Evolutionary conservation across 2,888 invertebrate genomes (phyloP), one percentile per base, ranked within the genome.

Genomic region (Drosophila neotestacea): DNA sequence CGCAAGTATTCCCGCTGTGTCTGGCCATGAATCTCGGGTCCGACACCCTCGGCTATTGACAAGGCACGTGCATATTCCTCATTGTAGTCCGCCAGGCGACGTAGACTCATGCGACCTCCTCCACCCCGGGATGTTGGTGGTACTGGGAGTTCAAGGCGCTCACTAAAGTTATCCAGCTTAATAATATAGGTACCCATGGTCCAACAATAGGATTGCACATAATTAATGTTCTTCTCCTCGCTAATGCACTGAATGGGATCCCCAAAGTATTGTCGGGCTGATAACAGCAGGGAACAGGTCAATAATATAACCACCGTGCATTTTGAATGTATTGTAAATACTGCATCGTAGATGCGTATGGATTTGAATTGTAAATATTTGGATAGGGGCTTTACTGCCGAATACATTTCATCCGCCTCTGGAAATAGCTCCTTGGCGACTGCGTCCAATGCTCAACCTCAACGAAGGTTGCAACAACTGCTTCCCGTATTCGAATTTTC

Each of bases 241-340:
- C 93, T 93, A 90, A 95, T 94, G 92, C 97, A 97, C 86, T 95
- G 95, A 54, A 97, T 97, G 1, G 97, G 97, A 85, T 97, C 96
- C 0, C 97, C 97, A 85, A 97, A 96, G 92, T 96, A 97, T 91
- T 97, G 96, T 84, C 96, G 96, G 4, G 96, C 95, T 47, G 96
- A 96, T 54, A 97, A 94, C 81, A 97, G 91, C 79, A 97, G 92
- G 1, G 96, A 95, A 91, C 96, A 96, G 51, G 95, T 94, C 46
- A 96, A 93, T 69, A 97, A 92, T 86, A 97, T 94, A 58, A 95
- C 94, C 48, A 95, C 95, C 0, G 96, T 96, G 44, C 95, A 93
- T 89, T 95, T 92, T 46, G 96, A 96, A 91, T 96, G 96, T 90
- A 96, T 93, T 54, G 95, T 94, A 90, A 96, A 96, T 34, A 96